These are phyloP conservation scores for Lycorma delicatula DNA, from an alignment of 1,140 invertebrate species.

Conservation along the genomic window DNA sequence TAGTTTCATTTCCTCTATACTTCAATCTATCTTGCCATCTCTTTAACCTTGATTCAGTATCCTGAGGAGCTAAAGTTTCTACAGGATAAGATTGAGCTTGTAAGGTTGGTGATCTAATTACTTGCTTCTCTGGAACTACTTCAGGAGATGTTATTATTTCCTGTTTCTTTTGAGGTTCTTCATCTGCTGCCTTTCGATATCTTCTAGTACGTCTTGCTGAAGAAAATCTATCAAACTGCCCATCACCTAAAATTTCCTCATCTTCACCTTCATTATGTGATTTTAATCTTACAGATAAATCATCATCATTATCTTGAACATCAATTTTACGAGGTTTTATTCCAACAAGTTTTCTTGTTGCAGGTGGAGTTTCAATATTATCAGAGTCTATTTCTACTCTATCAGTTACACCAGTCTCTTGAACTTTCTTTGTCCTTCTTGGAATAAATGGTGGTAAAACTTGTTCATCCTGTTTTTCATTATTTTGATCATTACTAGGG, in stretches of 20 bases:
- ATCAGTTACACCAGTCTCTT: conserved; percentile 46
- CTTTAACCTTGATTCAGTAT: conserved; percentile 51
- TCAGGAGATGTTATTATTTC: conserved; percentile 39
- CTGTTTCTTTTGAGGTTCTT: conserved; percentile 39
- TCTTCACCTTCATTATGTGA: conserved; percentile 22
- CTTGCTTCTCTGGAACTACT: conserved; percentile 43
- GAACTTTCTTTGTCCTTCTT: conserved; percentile 28
- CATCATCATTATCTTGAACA: not conserved
- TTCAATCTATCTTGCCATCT: conserved; percentile 53
- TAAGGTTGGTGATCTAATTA: conserved; percentile 42
- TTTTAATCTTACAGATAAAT: not conserved
- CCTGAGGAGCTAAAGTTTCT: conserved; percentile 34
- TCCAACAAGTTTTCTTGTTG: conserved; percentile 56
- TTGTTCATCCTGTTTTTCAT: conserved; percentile 28
- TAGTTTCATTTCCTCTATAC: conserved; percentile 25
- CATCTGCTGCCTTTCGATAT: conserved; percentile 60
- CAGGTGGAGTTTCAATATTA: conserved; percentile 82
- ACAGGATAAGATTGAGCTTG: conserved; percentile 38
- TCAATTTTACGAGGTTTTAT: conserved; percentile 29
- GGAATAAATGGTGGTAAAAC: conserved; percentile 35
- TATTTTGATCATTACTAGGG: conserved; percentile 22
- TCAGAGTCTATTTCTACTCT: conserved; percentile 82
- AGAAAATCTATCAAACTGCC: conserved; percentile 78
- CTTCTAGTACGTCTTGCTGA: conserved; percentile 68
- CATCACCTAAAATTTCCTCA: conserved; percentile 36